Evolutionary conservation across 1,140 invertebrate genomes (phyloP).

Genomic region (Battus philenor): DNA sequence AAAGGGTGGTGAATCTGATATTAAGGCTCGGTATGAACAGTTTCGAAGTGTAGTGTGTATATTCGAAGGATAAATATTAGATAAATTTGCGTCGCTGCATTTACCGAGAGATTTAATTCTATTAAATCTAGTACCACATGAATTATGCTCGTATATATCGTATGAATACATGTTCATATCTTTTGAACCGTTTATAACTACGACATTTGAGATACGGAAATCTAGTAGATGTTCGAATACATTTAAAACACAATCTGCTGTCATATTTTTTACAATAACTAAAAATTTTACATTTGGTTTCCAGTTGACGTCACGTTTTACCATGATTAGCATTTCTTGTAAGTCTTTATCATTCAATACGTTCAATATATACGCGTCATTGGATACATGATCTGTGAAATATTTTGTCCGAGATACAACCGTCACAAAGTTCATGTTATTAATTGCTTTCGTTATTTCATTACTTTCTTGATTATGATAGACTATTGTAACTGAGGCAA

Average conservation of each 20-base stretch:
- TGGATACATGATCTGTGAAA: not conserved
- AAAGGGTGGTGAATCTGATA: slow-evolving; percentile 41
- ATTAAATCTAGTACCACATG: slow-evolving; percentile 31
- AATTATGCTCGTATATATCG: slow-evolving; percentile 41
- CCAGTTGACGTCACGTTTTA: not conserved
- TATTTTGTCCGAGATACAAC: not conserved
- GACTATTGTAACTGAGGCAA: too few relatives aligned
- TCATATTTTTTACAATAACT: not conserved
- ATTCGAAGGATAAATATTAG: slow-evolving; percentile 30
- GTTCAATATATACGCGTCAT: not conserved
- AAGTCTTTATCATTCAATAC: not conserved
- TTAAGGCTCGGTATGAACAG: slow-evolving; percentile 30
- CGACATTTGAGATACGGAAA: slow-evolving; percentile 27
- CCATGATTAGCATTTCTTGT: not conserved
- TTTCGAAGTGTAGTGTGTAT: slow-evolving; percentile 21
- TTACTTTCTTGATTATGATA: not conserved
- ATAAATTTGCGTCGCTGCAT: not conserved
- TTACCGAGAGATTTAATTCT: not conserved
- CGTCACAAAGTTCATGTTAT: not conserved
- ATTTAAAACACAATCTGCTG: slow-evolving; percentile 1
- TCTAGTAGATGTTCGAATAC: slow-evolving; percentile 33
- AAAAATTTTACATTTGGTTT: not conserved
- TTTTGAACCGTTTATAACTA: slow-evolving; percentile 25
- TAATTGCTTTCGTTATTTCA: not conserved
- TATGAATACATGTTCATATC: slow-evolving; percentile 34